Percentiles rank a stretch among this genome's conserved stretches.
These are phyloP conservation scores for Hyles vespertilio DNA, from an alignment of 1,140 invertebrate genomes.

Conservation along the genomic window DNA sequence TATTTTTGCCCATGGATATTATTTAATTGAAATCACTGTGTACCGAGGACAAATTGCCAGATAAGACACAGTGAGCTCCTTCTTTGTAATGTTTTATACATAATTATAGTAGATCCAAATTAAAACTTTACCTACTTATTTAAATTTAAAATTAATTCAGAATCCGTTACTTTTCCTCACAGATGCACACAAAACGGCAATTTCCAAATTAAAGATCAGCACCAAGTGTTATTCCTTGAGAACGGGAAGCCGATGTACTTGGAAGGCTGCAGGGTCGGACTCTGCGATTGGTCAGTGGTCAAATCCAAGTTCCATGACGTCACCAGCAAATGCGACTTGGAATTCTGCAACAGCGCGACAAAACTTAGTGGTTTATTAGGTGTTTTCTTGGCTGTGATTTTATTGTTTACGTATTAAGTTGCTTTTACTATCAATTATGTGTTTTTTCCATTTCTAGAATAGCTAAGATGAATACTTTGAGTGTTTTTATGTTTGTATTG, in stretches of 20 bases:
- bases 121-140: neutral
- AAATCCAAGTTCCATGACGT: conserved; percentile 47
- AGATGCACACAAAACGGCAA: conserved; percentile 74
- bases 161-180: conserved; percentile 5
- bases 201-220: conserved; percentile 65
- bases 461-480: too few relatives aligned
- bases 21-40: too few relatives aligned
- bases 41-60: too few relatives aligned
- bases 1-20: too few relatives aligned
- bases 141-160: too few relatives aligned
- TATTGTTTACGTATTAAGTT: neutral
- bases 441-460: neutral
- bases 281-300: conserved; percentile 77
- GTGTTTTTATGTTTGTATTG: too few relatives aligned
- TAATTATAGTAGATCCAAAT: too few relatives aligned
- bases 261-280: conserved; percentile 77
- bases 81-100: too few relatives aligned
- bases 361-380: conserved; percentile 15
- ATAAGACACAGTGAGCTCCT: too few relatives aligned
- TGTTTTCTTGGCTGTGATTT: neutral
- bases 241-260: conserved; percentile 79
- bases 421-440: neutral
- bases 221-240: conserved; percentile 79
- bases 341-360: conserved; percentile 55
- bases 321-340: conserved; percentile 52